Percentiles rank a stretch among this genome's conserved stretches.
phyloP scores from a whole-genome alignment of 2,113 vertebrate genomes.

The Podocnemis expansa region DNA sequence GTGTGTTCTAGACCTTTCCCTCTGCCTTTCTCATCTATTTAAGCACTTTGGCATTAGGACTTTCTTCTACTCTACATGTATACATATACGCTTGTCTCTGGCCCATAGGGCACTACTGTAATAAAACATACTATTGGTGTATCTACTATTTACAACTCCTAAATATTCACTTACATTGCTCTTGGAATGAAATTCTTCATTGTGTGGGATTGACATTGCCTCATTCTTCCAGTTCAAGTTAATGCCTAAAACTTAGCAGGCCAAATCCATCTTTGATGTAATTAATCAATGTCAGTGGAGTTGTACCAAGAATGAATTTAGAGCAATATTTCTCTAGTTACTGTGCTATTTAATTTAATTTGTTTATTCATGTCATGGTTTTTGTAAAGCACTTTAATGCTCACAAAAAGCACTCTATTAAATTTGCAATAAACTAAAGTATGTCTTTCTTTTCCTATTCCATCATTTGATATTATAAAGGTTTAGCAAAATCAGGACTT shows the following conservation, averaged over 20 bases:
- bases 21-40: not conserved
- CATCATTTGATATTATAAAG: not conserved
- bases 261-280: not conserved
- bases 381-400: conserved; percentile 30
- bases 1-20: not conserved
- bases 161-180: not conserved
- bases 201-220: fast-evolving
- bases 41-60: not conserved
- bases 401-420: not conserved
- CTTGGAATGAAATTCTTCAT: not conserved
- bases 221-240: conserved; percentile 13
- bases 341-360: conserved; percentile 34
- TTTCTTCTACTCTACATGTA: not conserved
- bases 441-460: not conserved
- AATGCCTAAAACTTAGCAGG: not conserved
- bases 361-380: conserved; percentile 41
- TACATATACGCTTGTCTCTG: not conserved
- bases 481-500: conserved; percentile 38
- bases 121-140: not conserved
- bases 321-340: not conserved
- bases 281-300: not conserved
- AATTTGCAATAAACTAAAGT: conserved; percentile 2
- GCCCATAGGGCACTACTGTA: not conserved
- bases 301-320: conserved; percentile 29
- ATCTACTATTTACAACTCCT: not conserved